These are phyloP conservation scores for Drosophila prostipennis DNA, from an alignment of 2,888 invertebrate genomes.

Conservation along the genomic window DNA sequence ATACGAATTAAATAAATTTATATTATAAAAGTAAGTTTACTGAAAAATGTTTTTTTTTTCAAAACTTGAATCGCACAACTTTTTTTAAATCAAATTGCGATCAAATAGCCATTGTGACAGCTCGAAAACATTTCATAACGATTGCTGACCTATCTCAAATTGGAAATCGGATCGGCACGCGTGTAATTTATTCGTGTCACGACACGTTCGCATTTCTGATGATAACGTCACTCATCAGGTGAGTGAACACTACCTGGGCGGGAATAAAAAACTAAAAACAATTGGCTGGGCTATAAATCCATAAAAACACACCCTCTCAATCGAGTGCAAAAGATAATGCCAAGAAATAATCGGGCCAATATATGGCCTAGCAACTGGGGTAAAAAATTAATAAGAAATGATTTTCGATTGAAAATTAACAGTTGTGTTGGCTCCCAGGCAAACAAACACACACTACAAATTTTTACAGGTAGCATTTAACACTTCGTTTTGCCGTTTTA, in stretches of 20 bases:
- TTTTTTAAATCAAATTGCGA: no score
- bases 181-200: constrained; percentile 27
- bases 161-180: neutral
- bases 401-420: constrained; percentile 4
- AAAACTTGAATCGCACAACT: no score
- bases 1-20: no score
- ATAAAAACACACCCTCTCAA: constrained; percentile 11
- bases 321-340: constrained; percentile 4
- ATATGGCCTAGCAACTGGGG: constrained; percentile 15
- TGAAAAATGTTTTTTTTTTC: neutral
- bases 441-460: neutral
- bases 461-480: constrained; percentile 18
- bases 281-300: constrained; percentile 12
- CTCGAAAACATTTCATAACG: neutral
- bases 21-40: no score
- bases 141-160: constrained; percentile 20
- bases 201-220: constrained; percentile 13
- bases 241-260: constrained; percentile 34
- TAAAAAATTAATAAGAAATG: constrained; percentile 8
- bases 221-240: constrained; percentile 44
- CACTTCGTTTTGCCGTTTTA: constrained; percentile 15
- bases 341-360: constrained; percentile 6
- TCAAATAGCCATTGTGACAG: neutral
- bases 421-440: constrained; percentile 30
- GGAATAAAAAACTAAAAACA: constrained; percentile 9